A percentile compares a stretch with the other conserved stretches of the same genome.
Conservation (phyloP, 2,797 vertebrate species). For the Pogoniulus pusillus region DNA sequence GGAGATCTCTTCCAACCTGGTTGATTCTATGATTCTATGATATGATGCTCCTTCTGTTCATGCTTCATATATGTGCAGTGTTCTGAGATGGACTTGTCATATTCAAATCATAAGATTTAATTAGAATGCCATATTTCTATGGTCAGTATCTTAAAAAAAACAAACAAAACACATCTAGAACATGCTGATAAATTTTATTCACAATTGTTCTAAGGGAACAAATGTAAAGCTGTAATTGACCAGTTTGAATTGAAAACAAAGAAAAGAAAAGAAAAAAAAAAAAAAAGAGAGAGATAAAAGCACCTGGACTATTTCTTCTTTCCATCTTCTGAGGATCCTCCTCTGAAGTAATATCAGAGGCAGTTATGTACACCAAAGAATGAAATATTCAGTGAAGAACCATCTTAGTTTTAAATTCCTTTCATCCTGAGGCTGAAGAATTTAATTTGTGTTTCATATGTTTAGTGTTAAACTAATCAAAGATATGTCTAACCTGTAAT, state of each 20-base stretch:
- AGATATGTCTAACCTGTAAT: background rate
- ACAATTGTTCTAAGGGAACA: background rate
- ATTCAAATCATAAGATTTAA: background rate
- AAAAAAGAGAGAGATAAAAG: background rate
- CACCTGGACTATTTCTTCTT: background rate
- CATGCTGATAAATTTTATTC: background rate
- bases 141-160: background rate
- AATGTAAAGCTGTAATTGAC: background rate
- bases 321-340: background rate
- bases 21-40: no score
- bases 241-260: background rate
- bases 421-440: background rate
- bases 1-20: no score
- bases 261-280: no score
- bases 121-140: background rate
- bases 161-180: background rate
- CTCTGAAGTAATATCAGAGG: background rate
- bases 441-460: background rate
- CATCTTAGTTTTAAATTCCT: background rate
- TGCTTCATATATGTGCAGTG: background rate
- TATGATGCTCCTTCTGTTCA: background rate
- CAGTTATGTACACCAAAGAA: background rate
- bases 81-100: background rate
- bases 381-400: background rate
- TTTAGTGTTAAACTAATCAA: constrained; percentile 9